These are phyloP conservation scores for Drosophila asahinai DNA, from an alignment of 1,140 invertebrate species.

Conservation along the genomic window DNA sequence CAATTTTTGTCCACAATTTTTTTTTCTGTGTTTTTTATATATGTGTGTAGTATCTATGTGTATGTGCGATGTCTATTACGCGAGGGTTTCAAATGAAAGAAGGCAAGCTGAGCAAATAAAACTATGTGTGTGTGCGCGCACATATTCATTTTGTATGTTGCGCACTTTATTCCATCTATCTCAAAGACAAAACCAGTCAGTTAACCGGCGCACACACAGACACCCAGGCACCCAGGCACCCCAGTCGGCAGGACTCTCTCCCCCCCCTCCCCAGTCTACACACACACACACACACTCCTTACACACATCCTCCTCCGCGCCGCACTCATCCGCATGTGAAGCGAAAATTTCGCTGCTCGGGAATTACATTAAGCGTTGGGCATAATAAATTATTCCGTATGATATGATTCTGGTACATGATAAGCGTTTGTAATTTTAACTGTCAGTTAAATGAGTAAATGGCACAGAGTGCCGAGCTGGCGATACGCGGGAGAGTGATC, in stretches of 20 bases:
- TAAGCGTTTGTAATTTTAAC: constrained; percentile 84
- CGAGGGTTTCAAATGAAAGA: constrained; percentile 70
- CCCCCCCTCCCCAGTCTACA: background rate
- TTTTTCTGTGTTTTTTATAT: background rate
- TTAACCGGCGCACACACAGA: constrained; percentile 43
- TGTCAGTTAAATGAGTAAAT: constrained; percentile 84
- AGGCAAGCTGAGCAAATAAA: constrained; percentile 79
- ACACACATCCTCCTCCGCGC: constrained; percentile 10
- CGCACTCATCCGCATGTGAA: constrained; percentile 34
- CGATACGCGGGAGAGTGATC: background rate
- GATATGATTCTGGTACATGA: constrained; percentile 84
- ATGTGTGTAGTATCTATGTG: background rate
- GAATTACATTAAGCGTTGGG: constrained; percentile 82
- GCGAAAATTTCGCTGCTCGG: constrained; percentile 68
- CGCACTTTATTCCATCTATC: constrained; percentile 80
- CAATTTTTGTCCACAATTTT: too few relatives aligned
- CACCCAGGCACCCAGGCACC: constrained; percentile 5
- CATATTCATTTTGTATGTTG: constrained; percentile 77
- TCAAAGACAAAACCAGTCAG: constrained; percentile 75
- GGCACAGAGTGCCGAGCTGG: constrained; percentile 33
- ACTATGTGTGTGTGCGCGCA: constrained; percentile 59
- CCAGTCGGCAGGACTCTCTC: background rate
- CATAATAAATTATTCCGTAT: constrained; percentile 84
- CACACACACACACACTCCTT: constrained; percentile 6
- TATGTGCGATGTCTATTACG: constrained; percentile 58